Base-by-base conservation (phyloP, 2,797 vertebrate species). In the Chrosomus eos region DNA sequence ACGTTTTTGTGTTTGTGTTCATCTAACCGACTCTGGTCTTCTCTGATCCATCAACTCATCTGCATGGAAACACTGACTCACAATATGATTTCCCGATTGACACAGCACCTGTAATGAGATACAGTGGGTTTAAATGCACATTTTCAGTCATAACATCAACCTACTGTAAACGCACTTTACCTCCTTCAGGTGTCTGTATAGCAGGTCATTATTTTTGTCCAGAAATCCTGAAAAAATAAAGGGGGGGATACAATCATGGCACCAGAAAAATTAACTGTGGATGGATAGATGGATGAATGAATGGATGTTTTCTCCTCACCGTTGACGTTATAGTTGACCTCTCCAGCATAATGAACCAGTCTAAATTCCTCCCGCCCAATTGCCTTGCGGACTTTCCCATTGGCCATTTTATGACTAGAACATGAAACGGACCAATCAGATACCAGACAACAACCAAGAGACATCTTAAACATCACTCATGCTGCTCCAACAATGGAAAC, bases 131-230 rank as follows among this genome's bases (percentile, higher is more conserved):
- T 64, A 62, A 31, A 77, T 45, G 58, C 58, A 79, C 19, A 70
- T 60, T 55, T 53, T 71, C 16, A 74, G 40, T 71, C 38, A 48
- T 19, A 23, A 71, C 40, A 23, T 28, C 23, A 38, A 4, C 36
- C 18, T 53, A 71, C 18, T 36, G 18, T 26, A 78, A 74, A 73
- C 21, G 5, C 67, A 53, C 33, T 53, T 13, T 90, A 98, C 98
- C 96, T 99, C 98, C 92, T 99, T 99, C 84, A 99, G 93, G 92
- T 98, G 99, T 88, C 98, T 95, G 93, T 96, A 98, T 68, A 99
- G 96, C 77, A 96, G 96, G 88, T 99, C 97, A 0, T 98, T 99
- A 93, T 99, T 99, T 93, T 99, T 99, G 90, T 99, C 98, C 51
- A 99, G 91, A 92, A 99, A 99, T 83, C 98, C 98, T 96, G 76